phyloP scores from a whole-genome alignment of 1,140 invertebrate genomes.

The Brachionus angularis region DNA sequence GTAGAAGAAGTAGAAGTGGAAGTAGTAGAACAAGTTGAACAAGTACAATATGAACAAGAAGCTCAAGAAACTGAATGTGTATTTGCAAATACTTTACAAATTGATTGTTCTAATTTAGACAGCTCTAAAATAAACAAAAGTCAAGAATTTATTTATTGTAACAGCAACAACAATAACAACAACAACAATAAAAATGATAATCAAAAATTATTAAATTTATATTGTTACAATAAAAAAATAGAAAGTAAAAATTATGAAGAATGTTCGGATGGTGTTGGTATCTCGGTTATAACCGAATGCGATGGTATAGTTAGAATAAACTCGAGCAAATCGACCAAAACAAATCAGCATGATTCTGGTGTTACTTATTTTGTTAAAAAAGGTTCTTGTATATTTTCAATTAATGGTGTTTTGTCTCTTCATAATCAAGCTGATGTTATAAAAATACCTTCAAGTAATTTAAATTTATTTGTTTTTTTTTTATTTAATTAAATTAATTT shows the following conservation, averaged over 20 bases:
- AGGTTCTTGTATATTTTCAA: neutral
- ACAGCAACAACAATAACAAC: neutral
- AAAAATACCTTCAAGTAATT: neutral
- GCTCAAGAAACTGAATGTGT: too few relatives aligned
- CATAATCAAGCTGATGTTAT: conserved; percentile 27
- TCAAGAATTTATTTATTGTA: neutral
- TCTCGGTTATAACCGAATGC: neutral
- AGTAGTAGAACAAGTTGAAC: too few relatives aligned
- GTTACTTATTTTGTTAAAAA: conserved; percentile 6
- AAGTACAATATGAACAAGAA: too few relatives aligned
- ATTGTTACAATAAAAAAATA: conserved; percentile 12
- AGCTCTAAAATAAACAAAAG: conserved; percentile 15
- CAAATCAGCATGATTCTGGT: neutral
- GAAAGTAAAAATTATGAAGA: conserved; percentile 1
- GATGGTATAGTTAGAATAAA: neutral
- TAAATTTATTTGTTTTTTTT: too few relatives aligned
- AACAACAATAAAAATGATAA: too few relatives aligned
- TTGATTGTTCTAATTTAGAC: neutral
- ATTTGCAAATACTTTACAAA: too few relatives aligned
- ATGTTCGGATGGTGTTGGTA: conserved; percentile 6
- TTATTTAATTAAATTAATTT: too few relatives aligned
- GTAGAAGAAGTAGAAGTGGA: too few relatives aligned
- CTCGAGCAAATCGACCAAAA: neutral
- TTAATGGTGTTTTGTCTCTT: neutral
- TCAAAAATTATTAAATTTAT: neutral